Percentiles rank a stretch among this genome's conserved stretches.
phyloP scores from a whole-genome alignment of 2,113 vertebrate species.

The Crotalus viridis region DNA sequence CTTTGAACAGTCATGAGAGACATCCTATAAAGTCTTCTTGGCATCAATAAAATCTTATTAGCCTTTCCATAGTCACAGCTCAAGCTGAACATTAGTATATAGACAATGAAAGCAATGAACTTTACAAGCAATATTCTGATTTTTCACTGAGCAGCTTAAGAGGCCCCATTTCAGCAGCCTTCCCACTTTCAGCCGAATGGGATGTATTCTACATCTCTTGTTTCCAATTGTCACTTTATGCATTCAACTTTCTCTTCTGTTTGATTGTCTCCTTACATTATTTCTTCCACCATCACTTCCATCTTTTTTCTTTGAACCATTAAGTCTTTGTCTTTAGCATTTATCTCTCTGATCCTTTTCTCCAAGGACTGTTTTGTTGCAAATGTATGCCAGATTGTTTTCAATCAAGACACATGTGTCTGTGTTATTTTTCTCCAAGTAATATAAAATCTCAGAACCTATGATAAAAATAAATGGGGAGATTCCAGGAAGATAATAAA shows the following conservation, averaged over 20 bases:
- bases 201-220: neutral
- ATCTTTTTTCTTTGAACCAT: neutral
- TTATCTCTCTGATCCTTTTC: neutral
- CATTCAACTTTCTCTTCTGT: neutral
- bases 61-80: neutral
- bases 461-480: conserved; percentile 19
- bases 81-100: neutral
- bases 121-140: neutral
- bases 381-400: neutral
- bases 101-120: neutral
- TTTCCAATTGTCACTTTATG: neutral
- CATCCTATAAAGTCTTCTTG: neutral
- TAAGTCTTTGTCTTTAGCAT: neutral
- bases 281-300: neutral
- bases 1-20: neutral
- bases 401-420: neutral
- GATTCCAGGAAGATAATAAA: conserved; percentile 26
- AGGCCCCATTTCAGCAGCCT: neutral
- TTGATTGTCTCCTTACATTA: neutral
- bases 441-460: accelerated
- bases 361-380: neutral
- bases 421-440: accelerated
- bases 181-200: neutral
- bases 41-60: neutral
- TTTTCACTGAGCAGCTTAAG: neutral